phyloP scores from a whole-genome alignment of 2,113 vertebrate species.

The Microcebus griseorufus region DNA sequence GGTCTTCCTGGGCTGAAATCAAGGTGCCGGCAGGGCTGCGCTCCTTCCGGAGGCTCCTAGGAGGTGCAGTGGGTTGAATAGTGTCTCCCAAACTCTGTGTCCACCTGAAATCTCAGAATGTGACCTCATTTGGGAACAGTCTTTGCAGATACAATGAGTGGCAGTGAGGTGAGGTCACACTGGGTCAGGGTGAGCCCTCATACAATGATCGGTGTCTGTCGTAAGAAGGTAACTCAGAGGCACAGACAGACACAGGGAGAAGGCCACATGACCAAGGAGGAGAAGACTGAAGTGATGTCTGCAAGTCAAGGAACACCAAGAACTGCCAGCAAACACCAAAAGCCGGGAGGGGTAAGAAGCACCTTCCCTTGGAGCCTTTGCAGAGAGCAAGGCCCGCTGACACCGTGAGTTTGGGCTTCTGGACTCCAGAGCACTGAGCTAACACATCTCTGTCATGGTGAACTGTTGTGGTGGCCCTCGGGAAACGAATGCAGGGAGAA shows the following conservation, averaged over 20 bases:
- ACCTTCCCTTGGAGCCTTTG: neutral
- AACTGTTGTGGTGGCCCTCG: accelerated
- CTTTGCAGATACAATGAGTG: neutral
- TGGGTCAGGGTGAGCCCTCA: neutral
- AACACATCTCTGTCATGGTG: neutral
- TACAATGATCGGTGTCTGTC: too few relatives aligned
- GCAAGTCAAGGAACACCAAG: neutral
- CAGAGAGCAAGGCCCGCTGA: accelerated
- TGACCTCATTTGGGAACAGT: neutral
- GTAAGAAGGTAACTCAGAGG: neutral
- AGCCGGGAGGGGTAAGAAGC: neutral
- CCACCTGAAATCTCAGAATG: neutral
- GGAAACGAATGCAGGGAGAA: neutral
- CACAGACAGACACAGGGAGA: neutral
- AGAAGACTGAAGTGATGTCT: accelerated
- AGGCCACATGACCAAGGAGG: accelerated
- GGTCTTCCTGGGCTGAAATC: neutral
- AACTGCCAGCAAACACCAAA: neutral
- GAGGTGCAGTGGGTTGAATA: accelerated
- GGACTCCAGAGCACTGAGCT: neutral
- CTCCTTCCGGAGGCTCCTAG: neutral
- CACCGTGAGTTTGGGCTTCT: neutral
- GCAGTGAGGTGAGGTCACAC: neutral
- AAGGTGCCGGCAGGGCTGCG: too few relatives aligned
- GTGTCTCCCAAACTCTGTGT: neutral